Evolutionary conservation across 1,140 invertebrate genomes (phyloP).

Genomic region (Onthophagus taurus): DNA sequence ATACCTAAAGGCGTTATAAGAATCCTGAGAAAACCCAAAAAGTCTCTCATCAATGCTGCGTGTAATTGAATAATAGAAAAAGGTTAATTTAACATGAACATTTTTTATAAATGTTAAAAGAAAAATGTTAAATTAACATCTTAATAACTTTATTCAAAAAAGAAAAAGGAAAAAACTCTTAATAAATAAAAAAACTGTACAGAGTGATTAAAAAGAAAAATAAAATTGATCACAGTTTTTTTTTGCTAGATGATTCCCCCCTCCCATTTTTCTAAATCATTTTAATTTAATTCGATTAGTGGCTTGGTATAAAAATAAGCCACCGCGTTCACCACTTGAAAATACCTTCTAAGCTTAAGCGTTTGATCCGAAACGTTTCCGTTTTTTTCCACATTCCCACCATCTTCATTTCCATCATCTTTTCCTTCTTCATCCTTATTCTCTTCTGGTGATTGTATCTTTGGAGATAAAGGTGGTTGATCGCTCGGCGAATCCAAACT

Average conservation of each 20-base stretch:
- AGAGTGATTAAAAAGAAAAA: too few relatives aligned
- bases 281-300: conserved; percentile 23
- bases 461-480: conserved; percentile 32
- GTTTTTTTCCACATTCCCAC: conserved; percentile 17
- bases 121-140: too few relatives aligned
- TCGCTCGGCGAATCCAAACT: conserved; percentile 36
- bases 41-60: conserved; percentile 65
- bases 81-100: too few relatives aligned
- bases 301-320: conserved; percentile 29
- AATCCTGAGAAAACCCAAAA: conserved; percentile 62
- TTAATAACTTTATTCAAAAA: too few relatives aligned
- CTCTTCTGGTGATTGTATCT: conserved; percentile 26
- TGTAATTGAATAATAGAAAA: too few relatives aligned
- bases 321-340: conserved; percentile 22
- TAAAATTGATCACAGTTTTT: too few relatives aligned
- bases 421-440: too few relatives aligned
- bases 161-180: too few relatives aligned
- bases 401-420: conserved; percentile 20
- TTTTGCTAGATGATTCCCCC: too few relatives aligned
- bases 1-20: conserved; percentile 60
- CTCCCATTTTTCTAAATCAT: too few relatives aligned
- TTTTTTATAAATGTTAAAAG: too few relatives aligned
- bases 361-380: conserved; percentile 18
- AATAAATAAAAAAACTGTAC: too few relatives aligned
- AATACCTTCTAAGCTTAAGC: conserved; percentile 35